Conservation (phyloP, 2,888 invertebrate genomes). For the Harpagoxenus sublaevis region DNA sequence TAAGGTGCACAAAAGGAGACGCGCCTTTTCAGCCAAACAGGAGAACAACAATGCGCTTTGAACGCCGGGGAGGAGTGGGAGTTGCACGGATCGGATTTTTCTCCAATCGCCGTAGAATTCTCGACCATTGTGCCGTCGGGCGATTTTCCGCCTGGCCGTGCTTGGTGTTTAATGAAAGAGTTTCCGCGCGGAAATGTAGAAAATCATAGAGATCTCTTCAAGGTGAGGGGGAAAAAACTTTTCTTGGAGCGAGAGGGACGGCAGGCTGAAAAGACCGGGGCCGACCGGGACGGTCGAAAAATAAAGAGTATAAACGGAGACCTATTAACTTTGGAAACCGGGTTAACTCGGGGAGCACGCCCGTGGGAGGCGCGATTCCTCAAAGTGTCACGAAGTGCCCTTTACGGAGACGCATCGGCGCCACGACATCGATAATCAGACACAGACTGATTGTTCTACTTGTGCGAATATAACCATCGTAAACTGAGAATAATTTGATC, state of each 20-base stretch:
- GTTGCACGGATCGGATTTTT: constrained; percentile 44
- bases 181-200: constrained; percentile 36
- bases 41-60: constrained; percentile 48
- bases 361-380: constrained; percentile 41
- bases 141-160: constrained; percentile 43
- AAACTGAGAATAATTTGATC: constrained; percentile 37
- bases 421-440: constrained; percentile 22
- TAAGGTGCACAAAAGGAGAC: constrained; percentile 37
- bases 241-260: background rate
- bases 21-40: constrained; percentile 47
- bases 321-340: constrained; percentile 36
- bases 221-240: background rate
- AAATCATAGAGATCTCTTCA: constrained; percentile 37
- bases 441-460: constrained; percentile 26
- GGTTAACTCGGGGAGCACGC: constrained; percentile 41
- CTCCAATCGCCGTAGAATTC: constrained; percentile 45
- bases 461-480: background rate
- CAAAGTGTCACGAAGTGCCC: constrained; percentile 43
- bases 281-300: constrained; percentile 10
- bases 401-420: constrained; percentile 45
- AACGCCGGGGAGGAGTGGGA: background rate
- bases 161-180: constrained; percentile 47
- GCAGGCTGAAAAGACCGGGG: background rate
- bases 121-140: constrained; percentile 29
- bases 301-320: constrained; percentile 37